Percentiles rank a stretch among this genome's conserved stretches.
Evolutionary conservation across 1,140 invertebrate genomes (phyloP).

Genomic region (Tetramorium simillimum): DNA sequence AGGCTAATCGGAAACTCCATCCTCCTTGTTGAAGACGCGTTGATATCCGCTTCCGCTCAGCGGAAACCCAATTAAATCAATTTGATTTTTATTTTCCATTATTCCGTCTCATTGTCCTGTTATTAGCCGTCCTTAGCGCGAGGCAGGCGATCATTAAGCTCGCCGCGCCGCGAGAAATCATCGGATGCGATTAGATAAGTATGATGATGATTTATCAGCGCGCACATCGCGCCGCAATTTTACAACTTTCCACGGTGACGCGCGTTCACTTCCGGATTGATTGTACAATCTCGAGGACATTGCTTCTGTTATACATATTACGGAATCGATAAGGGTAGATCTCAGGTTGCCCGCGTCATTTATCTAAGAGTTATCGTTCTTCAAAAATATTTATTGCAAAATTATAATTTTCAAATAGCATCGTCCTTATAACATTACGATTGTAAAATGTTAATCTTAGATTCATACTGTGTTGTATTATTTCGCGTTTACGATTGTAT

Average conservation of each 20-base stretch:
- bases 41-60: constrained; percentile 68
- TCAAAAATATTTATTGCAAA: not conserved
- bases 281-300: not conserved
- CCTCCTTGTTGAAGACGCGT: constrained; percentile 65
- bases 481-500: not conserved
- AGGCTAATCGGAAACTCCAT: constrained; percentile 64
- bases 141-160: constrained; percentile 40
- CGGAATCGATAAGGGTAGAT: not conserved
- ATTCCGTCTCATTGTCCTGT: constrained; percentile 10
- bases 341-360: not conserved
- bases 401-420: not conserved
- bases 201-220: constrained; percentile 55
- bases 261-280: constrained; percentile 29
- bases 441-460: not conserved
- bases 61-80: constrained; percentile 70
- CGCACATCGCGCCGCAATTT: constrained; percentile 10
- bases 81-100: constrained; percentile 65
- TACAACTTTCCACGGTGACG: constrained; percentile 35
- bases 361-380: not conserved
- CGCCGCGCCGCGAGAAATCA: constrained; percentile 44
- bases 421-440: not conserved
- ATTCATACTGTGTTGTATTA: not conserved
- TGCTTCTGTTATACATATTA: not conserved
- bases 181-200: constrained; percentile 56
- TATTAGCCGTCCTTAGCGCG: constrained; percentile 20